Evolutionary conservation across 2,113 vertebrate species (phyloP), one percentile per base, ranked within the genome.

Genomic region (Cheilinus undulatus): DNA sequence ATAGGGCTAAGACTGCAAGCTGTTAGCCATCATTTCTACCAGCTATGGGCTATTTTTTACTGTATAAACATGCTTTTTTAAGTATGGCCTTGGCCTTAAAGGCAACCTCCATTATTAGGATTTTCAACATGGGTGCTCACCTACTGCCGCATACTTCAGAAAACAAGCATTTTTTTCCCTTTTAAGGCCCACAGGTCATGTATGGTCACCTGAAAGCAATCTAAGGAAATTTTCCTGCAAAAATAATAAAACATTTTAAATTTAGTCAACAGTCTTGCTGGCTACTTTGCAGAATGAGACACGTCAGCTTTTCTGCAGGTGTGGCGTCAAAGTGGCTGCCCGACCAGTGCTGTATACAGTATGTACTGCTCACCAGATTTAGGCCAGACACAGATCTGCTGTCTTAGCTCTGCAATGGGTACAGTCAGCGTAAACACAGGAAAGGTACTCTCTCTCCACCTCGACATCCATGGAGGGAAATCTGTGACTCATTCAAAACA

Each of bases 401-500:
- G 53, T 76, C 61, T 12, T 24, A 51, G 34, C 68, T 86, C 52
- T 53, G 79, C 66, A 83, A 70, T 58, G 67, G 63, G 56, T 28
- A 56, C 36, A 72, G 59, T 58, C 17, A 20, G 32, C 43, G 45
- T 77, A 69, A 79, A 86, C 69, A 78, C 71, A 60, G 59, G 65
- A 57, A 66, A 28, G 62, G 24, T 34, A 4, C 64, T n/a, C 32
- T 26, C 59, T 48, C 26, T 57, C 40, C 28, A 23, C 46, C 40
- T 70, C 58, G 20, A 36, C 52, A 69, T 57, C 10, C 12, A 61
- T 43, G 20, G 26, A 59, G 12, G 56, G 51, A 86, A 87, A 76
- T 40, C 69, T 80, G 79, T 73, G 80, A 78, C 80, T 89, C 78
- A 79, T 84, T 85, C 59, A 63, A 81, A 85, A 82, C 67, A 84